These are phyloP conservation scores for Pontoporia blainvillei DNA, from an alignment of 2,113 vertebrate species.

Conservation along the genomic window DNA sequence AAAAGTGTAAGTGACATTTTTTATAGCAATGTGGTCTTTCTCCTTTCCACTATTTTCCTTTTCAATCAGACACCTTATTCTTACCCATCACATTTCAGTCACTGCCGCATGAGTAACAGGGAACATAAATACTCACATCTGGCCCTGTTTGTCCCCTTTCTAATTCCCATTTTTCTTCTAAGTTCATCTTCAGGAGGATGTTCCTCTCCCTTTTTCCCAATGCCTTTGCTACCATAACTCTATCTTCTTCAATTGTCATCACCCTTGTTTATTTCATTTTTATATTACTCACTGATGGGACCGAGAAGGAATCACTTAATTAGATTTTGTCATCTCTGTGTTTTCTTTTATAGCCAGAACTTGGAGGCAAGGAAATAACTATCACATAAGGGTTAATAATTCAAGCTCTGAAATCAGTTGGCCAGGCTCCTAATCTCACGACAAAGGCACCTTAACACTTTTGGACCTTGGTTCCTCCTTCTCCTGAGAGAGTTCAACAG, in stretches of 20 bases:
- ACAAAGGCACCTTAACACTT: background rate
- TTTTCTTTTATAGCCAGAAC: background rate
- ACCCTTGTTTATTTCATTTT: background rate
- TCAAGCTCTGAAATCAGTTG: background rate
- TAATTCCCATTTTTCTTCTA: background rate
- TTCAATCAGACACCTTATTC: conserved; percentile 38
- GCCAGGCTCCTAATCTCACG: background rate
- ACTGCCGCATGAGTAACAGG: background rate
- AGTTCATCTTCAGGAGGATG: background rate
- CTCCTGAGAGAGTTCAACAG: background rate
- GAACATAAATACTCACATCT: conserved; percentile 3
- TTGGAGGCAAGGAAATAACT: background rate
- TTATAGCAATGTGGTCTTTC: background rate
- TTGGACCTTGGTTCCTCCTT: background rate
- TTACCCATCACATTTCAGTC: background rate
- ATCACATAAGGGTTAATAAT: background rate
- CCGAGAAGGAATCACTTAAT: background rate
- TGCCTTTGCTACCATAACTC: background rate
- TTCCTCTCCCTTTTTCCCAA: background rate
- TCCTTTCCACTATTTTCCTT: conserved; percentile 38
- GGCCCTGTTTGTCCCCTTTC: background rate
- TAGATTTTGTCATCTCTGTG: background rate
- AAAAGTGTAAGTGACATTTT: conserved; percentile 26
- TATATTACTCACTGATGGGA: background rate
- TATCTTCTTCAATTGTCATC: background rate